Base-by-base conservation (phyloP, 2,797 vertebrate genomes). In the Sebastes nivosus region DNA sequence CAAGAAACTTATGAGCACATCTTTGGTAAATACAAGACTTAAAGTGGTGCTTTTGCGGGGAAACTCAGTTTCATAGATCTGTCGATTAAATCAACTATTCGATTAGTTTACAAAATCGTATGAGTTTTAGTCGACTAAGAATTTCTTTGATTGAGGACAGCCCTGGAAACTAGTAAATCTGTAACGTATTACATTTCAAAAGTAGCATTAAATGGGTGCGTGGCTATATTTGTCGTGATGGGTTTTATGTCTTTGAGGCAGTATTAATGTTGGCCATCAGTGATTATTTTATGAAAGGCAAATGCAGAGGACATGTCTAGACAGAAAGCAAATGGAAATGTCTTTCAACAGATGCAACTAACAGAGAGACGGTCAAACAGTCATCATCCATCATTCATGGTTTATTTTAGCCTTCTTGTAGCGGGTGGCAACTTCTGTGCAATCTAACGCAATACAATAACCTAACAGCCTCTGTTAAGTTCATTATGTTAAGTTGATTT, bases 221-320 rank as follows among this genome's bases (percentile, higher is more conserved):
- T 69, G 1, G n/a, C 63, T 80, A 38, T 8, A 54, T 74, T 58
- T 50, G 6, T 27, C 6, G 13, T 27, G 20, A 29, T 55, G n/a
- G 8, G 11, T 69, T 76, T 75, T 57, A 24, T 73, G 18, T 27
- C 67, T 34, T 69, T 75, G 25, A 67, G 32, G 34, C 55, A 50
- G 16, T 64, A 82, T 68, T 70, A 61, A 60, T 77, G 73, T 46
- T 73, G 65, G 12, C 9, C 46, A 64, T 70, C 65, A 64, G 36
- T 24, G 6, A 72, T 66, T 58, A 68, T 22, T 77, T 52, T 68
- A 70, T 77, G 71, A 82, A 78, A 81, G 59, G 38, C 25, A 50
- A 77, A 79, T 83, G 87, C 79, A 87, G 78, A 91, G 76, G 54
- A 87, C 82, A 32, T 73, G 87, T 90, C 85, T 88, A 82, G 88